A percentile compares a stretch with the other conserved stretches of the same genome.
Evolutionary conservation across 1,140 invertebrate species (phyloP).

Genomic region (Phortica variegata): DNA sequence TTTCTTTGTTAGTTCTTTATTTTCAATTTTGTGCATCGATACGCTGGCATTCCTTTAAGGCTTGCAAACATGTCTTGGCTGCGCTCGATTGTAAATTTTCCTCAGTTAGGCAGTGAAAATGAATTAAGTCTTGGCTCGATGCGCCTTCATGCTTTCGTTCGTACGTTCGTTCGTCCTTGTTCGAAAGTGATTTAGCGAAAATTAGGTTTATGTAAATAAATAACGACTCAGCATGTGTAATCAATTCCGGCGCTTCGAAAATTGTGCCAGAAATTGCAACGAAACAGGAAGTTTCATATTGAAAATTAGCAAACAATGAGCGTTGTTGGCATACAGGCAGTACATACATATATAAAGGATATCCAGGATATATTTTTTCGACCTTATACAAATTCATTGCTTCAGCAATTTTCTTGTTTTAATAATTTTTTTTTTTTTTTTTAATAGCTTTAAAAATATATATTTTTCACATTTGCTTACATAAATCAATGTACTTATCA

Average conservation of each 20-base stretch:
- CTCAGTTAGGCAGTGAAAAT: not conserved
- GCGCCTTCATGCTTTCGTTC: constrained; percentile 14
- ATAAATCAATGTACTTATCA: constrained; percentile 3
- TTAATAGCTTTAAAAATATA: not conserved
- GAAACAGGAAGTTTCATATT: constrained; percentile 17
- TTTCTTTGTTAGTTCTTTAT: constrained; percentile 1
- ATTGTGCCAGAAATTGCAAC: too few relatives aligned
- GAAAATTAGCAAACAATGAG: constrained; percentile 30
- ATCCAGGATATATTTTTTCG: constrained; percentile 1
- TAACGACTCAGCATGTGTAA: constrained; percentile 31
- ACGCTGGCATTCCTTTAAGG: not conserved
- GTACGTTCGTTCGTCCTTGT: constrained; percentile 37
- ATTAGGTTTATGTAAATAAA: constrained; percentile 56
- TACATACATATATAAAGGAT: constrained; percentile 10
- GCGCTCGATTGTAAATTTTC: constrained; percentile 41
- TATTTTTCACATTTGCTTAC: constrained; percentile 3
- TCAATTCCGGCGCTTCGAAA: constrained; percentile 30
- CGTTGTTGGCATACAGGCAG: too few relatives aligned
- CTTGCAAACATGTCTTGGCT: constrained; percentile 22
- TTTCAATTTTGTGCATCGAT: constrained; percentile 7
- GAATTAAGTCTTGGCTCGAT: too few relatives aligned
- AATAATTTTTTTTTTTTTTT: constrained; percentile 4
- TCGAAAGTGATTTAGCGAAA: constrained; percentile 55
- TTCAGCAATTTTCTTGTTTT: constrained; percentile 6
- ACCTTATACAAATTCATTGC: constrained; percentile 6